Evolutionary conservation across 1,140 invertebrate genomes (phyloP).

Genomic region (Bombus fervidus): DNA sequence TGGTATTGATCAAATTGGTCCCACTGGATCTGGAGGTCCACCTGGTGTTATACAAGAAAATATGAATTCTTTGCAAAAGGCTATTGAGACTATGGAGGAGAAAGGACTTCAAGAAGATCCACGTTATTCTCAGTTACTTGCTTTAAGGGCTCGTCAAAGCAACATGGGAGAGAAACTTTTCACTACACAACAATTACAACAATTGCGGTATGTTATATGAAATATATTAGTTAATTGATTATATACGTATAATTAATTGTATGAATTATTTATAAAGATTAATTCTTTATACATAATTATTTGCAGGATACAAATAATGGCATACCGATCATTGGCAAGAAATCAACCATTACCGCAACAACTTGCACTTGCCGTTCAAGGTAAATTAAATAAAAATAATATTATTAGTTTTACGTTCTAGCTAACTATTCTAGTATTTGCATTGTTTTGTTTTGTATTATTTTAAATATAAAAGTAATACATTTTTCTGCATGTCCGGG

Average conservation of each 20-base stretch:
- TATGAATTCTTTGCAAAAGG: conserved; percentile 91
- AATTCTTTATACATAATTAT: conserved; percentile 26
- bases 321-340: conserved; percentile 94
- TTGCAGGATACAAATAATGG: conserved; percentile 94
- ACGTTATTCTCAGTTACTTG: conserved; percentile 92
- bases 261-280: neutral
- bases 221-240: conserved; percentile 16
- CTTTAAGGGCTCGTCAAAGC: conserved; percentile 89
- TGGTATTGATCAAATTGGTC: conserved; percentile 64
- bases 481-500: neutral
- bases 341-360: conserved; percentile 96
- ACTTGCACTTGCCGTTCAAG: conserved; percentile 87
- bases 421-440: conserved; percentile 65
- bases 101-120: conserved; percentile 96
- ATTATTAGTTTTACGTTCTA: conserved; percentile 43
- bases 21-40: conserved; percentile 64
- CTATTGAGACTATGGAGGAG: conserved; percentile 96
- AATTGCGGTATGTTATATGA: conserved; percentile 85
- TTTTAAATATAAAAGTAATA: neutral
- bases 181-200: conserved; percentile 89
- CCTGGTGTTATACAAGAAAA: conserved; percentile 86
- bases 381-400: conserved; percentile 77
- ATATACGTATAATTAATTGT: neutral
- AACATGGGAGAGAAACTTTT: conserved; percentile 85
- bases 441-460: neutral